Conservation (phyloP, 1,140 invertebrate genomes). For the fruit fly (Drosophila melanogaster) region Release_6_plus_ISO1_MT NT_033779.5:14874501-14875000, state of each 20-base stretch:
- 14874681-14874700: conserved; percentile 52
- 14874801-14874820: conserved; percentile 19
- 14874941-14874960: conserved; percentile 76
- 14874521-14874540: conserved; percentile 62
- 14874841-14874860: conserved; percentile 49
- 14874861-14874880: conserved; percentile 35
- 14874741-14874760: not conserved
- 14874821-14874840: conserved; percentile 42
- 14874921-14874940: conserved; percentile 53
- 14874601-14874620: conserved; percentile 79
- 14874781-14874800: conserved; percentile 1
- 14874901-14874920: conserved; percentile 65
- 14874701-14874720: conserved; percentile 5
- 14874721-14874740: not conserved
- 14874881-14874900: conserved; percentile 55
- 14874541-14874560: not conserved
- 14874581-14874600: conserved; percentile 43
- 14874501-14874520: conserved; percentile 64
- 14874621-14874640: conserved; percentile 75
- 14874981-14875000: conserved; percentile 7
- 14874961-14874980: not conserved
- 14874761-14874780: not conserved
- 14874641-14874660: conserved; percentile 71
- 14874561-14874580: conserved; percentile 52
- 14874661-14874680: conserved; percentile 78